Base-by-base conservation (phyloP, 2,113 vertebrate species). In the Plestiodon gilberti region DNA sequence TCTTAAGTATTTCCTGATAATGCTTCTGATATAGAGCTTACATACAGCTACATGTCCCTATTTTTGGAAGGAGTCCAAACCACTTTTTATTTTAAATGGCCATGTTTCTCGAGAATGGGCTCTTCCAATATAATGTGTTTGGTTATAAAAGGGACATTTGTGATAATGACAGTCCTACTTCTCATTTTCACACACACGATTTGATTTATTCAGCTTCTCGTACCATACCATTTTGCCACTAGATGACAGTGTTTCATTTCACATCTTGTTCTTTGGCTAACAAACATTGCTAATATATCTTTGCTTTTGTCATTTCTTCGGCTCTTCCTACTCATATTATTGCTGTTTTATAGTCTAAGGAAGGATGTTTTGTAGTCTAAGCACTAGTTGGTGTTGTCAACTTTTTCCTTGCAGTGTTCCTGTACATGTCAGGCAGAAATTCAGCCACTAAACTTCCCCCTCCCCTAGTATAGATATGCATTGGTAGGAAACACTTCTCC, bases 231-330 rank as follows among this genome's bases (percentile, higher is more conserved):
- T 92, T 89, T 52, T 82, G 61, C 93, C 95, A 82, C 86, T 67
- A 90, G 94, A 88, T 94, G 94, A 91, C 93, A 93, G 55, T 93
- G 82, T 90, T 2, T 61, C 89, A 6, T 85, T 89, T 75, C 86
- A 86, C 61, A 38, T 62, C 59, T 25, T 0, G 2, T 86, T 2
- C 10, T 64, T 81, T 64, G 22, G 57, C 79, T 89, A 70, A 80
- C 52, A 75, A 73, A 35, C 2, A 28, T 25, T 77, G 82, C 87
- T 84, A 64, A 82, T 85, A 61, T 73, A 48, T 62, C 55, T 30
- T 28, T 78, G 85, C 69, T 62, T 43, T 71, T 93, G 11, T 88
- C 7, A 4, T 88, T 87, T 76, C 30, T 64, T 48, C n/a, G 43
- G 10, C 33, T 59, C 14, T 3, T 38, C 17, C 35, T 62, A 28